Evolutionary conservation across 2,113 vertebrate genomes (phyloP).

Genomic region (Anas platyrhynchos): DNA sequence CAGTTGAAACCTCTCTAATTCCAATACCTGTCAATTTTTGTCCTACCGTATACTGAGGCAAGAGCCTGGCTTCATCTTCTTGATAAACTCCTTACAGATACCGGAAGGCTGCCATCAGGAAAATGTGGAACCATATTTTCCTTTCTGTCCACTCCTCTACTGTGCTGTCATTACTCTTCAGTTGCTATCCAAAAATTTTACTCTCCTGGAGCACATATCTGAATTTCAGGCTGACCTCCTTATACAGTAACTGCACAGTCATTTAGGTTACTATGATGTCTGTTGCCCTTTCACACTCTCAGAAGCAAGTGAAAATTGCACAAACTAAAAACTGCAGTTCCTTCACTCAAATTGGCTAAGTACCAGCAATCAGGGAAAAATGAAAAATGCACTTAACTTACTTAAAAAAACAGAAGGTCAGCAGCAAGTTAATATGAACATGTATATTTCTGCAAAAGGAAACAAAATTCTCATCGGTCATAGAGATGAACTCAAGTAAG

Average conservation of each 20-base stretch:
- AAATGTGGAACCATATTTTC: background rate
- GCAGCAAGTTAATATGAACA: background rate
- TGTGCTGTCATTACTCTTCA: background rate
- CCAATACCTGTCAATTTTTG: background rate
- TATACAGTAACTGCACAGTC: background rate
- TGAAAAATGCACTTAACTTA: background rate
- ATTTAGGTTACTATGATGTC: background rate
- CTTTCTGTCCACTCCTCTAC: background rate
- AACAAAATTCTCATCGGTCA: background rate
- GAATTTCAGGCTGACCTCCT: background rate
- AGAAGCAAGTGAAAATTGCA: background rate
- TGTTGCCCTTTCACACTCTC: background rate
- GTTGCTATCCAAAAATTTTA: background rate
- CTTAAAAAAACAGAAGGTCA: background rate
- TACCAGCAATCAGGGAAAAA: background rate
- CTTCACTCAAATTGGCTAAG: background rate
- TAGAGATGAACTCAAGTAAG: background rate
- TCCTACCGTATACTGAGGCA: background rate
- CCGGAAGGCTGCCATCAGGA: background rate
- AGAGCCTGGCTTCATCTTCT: background rate
- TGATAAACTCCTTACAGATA: background rate
- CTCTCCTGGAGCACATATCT: background rate
- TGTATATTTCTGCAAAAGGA: background rate
- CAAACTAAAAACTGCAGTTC: background rate
- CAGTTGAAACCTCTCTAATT: background rate